Evolutionary conservation across 2,888 invertebrate genomes (phyloP).

Genomic region (Cataglyphis albicans): DNA sequence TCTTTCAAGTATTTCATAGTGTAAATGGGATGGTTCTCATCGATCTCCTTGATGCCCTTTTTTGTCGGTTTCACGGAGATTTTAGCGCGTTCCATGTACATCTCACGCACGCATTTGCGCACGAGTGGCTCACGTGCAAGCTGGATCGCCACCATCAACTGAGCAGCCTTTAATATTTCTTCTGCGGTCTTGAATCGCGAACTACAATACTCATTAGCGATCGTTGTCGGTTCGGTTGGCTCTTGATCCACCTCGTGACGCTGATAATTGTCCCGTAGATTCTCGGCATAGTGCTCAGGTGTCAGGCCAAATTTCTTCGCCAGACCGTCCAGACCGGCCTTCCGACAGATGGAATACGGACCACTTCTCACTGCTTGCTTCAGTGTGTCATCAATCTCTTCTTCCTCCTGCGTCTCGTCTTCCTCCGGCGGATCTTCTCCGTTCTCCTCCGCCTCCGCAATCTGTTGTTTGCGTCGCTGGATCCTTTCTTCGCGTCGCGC

Average conservation of each 20-base stretch:
- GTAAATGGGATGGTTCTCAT: slow-evolving; percentile 96
- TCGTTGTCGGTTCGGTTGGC: slow-evolving; percentile 92
- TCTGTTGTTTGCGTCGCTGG: slow-evolving; percentile 86
- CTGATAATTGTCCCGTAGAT: slow-evolving; percentile 97
- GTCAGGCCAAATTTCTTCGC: slow-evolving; percentile 96
- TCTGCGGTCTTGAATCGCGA: slow-evolving; percentile 87
- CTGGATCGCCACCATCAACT: slow-evolving; percentile 98
- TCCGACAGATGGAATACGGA: slow-evolving; percentile 94
- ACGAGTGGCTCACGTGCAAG: slow-evolving; percentile 96
- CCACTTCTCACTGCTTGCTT: slow-evolving; percentile 96
- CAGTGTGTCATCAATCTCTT: slow-evolving; percentile 88
- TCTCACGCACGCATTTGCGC: slow-evolving; percentile 93
- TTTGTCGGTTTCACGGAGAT: slow-evolving; percentile 94
- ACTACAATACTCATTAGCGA: slow-evolving; percentile 91
- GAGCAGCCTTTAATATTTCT: slow-evolving; percentile 95
- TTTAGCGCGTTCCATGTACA: slow-evolving; percentile 95
- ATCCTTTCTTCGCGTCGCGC: slow-evolving; percentile 87
- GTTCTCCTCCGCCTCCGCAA: slow-evolving; percentile 89
- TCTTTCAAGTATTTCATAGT: slow-evolving; percentile 96
- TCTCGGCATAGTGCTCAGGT: slow-evolving; percentile 98
- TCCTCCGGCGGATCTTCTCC: slow-evolving; percentile 89
- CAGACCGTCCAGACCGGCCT: slow-evolving; percentile 93
- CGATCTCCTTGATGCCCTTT: slow-evolving; percentile 97
- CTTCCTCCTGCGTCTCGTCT: slow-evolving; percentile 87
- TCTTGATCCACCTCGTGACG: slow-evolving; percentile 98